These are phyloP conservation scores for Pseudochromis fuscus DNA, from an alignment of 2,797 vertebrate species.

Conservation along the genomic window DNA sequence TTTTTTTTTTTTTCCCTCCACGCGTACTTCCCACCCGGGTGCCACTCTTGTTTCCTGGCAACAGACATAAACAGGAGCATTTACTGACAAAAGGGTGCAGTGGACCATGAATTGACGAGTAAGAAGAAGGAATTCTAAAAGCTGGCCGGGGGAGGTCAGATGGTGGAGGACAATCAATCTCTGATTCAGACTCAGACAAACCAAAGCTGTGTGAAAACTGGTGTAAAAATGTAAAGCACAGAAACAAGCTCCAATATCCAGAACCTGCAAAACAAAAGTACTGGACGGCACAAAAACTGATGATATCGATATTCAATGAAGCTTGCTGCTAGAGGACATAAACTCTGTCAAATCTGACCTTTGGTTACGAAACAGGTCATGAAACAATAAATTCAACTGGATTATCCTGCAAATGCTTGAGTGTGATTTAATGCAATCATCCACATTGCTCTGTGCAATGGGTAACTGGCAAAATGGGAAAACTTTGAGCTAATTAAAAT, in stretches of 20 bases:
- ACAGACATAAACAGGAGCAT: slow-evolving; percentile 40
- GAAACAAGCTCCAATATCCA: background rate
- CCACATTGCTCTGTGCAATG: background rate
- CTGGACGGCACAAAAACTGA: background rate
- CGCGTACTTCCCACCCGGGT: slow-evolving; percentile 13
- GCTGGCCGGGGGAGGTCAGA: slow-evolving; percentile 2
- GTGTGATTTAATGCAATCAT: background rate
- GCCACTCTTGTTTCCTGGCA: slow-evolving; percentile 29
- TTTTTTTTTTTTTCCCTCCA: too few species aligned
- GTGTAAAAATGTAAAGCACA: background rate
- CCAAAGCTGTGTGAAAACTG: background rate
- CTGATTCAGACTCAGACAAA: slow-evolving; percentile 20
- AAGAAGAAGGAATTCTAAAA: slow-evolving; percentile 21
- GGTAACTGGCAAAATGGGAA: background rate
- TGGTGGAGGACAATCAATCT: slow-evolving; percentile 7
- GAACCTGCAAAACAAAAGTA: background rate
- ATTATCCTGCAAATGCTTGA: background rate
- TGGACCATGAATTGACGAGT: background rate
- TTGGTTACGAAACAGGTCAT: background rate
- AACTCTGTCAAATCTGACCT: background rate
- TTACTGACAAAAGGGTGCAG: slow-evolving; percentile 25
- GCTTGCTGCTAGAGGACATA: background rate
- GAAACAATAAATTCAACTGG: background rate
- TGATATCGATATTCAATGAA: background rate
- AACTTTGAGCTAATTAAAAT: background rate